phyloP scores from a whole-genome alignment of 2,113 vertebrate genomes.

The Onychostruthus taczanowskii region DNA sequence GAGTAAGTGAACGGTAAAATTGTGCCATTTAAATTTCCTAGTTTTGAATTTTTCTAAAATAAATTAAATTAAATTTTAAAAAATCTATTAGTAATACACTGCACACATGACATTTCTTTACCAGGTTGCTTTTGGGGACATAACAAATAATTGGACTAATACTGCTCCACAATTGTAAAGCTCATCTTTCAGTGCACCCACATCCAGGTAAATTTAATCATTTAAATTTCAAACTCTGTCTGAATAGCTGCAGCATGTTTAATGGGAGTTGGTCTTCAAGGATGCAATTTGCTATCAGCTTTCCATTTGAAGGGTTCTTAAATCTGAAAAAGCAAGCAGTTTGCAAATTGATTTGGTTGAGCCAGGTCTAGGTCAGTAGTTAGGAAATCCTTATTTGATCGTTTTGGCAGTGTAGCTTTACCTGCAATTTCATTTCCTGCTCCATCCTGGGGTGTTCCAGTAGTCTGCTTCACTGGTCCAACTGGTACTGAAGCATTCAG shows the following conservation, averaged over 20 bases:
- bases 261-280: not conserved
- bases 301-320: conserved; percentile 23
- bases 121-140: not conserved
- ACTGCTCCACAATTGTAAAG: not conserved
- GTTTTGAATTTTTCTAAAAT: not conserved
- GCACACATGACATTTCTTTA: not conserved
- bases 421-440: conserved; percentile 19
- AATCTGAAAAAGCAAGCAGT: not conserved
- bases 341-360: conserved; percentile 48
- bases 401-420: not conserved
- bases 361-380: not conserved
- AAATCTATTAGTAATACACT: not conserved
- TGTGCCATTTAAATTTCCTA: not conserved
- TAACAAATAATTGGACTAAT: not conserved
- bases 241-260: not conserved
- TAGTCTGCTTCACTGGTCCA: not conserved
- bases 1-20: not conserved
- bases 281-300: not conserved
- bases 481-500: not conserved
- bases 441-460: not conserved
- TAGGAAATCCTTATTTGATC: conserved; percentile 31
- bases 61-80: not conserved
- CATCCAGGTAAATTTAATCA: not conserved
- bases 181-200: not conserved
- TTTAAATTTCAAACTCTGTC: not conserved